These are phyloP conservation scores for Nudaria mundana DNA, from an alignment of 2,888 invertebrate species.

Conservation along the genomic window DNA sequence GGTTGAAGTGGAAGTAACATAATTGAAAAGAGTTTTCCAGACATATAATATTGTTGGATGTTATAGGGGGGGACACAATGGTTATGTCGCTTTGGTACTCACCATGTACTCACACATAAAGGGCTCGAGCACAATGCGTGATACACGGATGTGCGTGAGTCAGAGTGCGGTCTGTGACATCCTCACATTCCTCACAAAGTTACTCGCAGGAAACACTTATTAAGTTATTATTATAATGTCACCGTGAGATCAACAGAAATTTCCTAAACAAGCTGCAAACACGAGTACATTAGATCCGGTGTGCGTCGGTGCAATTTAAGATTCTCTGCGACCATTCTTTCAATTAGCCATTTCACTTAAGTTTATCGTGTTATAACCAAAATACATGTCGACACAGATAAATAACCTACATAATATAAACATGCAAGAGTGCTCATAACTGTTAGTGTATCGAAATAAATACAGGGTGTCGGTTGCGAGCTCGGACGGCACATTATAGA, in stretches of 20 bases:
- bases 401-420: constrained; percentile 70
- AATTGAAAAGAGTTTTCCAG: too few species aligned
- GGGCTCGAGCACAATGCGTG: constrained; percentile 53
- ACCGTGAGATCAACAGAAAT: constrained; percentile 59
- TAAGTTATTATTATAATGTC: constrained; percentile 67
- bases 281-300: constrained; percentile 50
- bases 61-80: constrained; percentile 16
- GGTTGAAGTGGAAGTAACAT: too few species aligned
- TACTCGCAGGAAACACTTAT: constrained; percentile 67
- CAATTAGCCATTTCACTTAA: constrained; percentile 62
- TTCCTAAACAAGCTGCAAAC: constrained; percentile 33
- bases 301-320: constrained; percentile 47
- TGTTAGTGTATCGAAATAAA: constrained; percentile 72
- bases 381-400: constrained; percentile 72
- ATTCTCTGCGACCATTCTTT: constrained; percentile 44
- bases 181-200: constrained; percentile 73
- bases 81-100: constrained; percentile 35
- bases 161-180: constrained; percentile 55
- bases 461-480: constrained; percentile 66
- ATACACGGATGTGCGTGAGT: constrained; percentile 52
- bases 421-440: constrained; percentile 76
- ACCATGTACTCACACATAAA: too few species aligned
- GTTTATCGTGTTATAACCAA: constrained; percentile 51
- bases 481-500: constrained; percentile 53
- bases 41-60: too few species aligned